Percentiles rank a stretch among this genome's conserved stretches.
phyloP scores from a whole-genome alignment of 2,113 vertebrate genomes.

The Vidua chalybeata region DNA sequence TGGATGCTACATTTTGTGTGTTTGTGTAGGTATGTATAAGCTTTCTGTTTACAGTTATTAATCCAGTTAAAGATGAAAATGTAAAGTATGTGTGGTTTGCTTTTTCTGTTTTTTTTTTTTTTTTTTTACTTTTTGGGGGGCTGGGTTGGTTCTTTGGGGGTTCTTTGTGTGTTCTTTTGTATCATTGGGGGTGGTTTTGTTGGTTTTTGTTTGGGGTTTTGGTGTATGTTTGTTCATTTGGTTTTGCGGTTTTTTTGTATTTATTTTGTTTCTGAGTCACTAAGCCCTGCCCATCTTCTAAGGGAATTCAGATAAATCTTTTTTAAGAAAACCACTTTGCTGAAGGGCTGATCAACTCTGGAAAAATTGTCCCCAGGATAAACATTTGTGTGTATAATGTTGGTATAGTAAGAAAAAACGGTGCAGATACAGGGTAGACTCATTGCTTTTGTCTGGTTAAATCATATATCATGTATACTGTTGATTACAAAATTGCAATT shows the following conservation, averaged over 20 bases:
- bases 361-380: not conserved
- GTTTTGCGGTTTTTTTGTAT: not conserved
- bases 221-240: no score
- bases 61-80: not conserved
- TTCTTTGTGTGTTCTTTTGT: not conserved
- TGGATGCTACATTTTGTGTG: not conserved
- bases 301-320: not conserved
- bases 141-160: rapidly evolving
- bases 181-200: not conserved
- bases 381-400: not conserved
- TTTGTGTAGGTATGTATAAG: not conserved
- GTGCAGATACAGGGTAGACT: not conserved
- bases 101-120: not conserved
- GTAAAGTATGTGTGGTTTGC: not conserved
- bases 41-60: not conserved
- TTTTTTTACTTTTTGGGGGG: not conserved
- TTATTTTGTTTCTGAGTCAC: not conserved
- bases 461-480: not conserved
- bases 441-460: not conserved
- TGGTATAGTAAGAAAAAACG: not conserved
- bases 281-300: not conserved
- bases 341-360: not conserved
- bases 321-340: not conserved
- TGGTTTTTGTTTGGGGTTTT: not conserved
- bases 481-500: not conserved